Base-by-base conservation (phyloP, 2,113 vertebrate genomes). In the Phycodurus eques region DNA sequence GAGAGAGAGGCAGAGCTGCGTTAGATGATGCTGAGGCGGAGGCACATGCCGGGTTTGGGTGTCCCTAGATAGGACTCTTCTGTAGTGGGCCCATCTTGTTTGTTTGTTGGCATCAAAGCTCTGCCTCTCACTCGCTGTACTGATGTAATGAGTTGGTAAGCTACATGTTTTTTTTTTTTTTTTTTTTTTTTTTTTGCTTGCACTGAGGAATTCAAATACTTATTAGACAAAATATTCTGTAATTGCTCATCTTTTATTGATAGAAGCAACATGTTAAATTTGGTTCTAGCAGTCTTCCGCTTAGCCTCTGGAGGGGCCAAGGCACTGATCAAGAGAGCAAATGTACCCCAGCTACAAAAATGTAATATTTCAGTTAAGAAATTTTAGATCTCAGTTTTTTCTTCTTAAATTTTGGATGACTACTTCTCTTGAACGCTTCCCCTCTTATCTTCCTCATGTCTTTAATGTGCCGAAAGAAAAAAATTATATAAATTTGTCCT, bases 221-320 rank as follows among this genome's bases (percentile, higher is more conserved):
- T 92, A 92, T 92, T 90, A 91, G 84, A 92, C 89, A 92, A 92
- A 91, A 91, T 92, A 92, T 90, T 87, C 88, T 74, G 82, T 92
- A 91, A 92, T 92, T 91, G 90, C 89, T 92, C 87, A 92, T 92
- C 83, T 92, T 90, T 92, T 90, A 92, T 92, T 92, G 90, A 92
- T 92, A 78, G 79, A 82, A 75, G 84, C 80, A 90, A 90, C 90
- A 82, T 90, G 87, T 88, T 92, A 84, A 86, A 89, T 90, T 89
- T 90, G 83, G 69, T 80, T 91, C 85, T 46, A 70, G 80, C 84
- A 86, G 81, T 78, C 79, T 86, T 76, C 76, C 83, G 65, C 81
- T 31, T 79, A 80, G 83, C 85, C 90, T 88, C 90, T 83, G 42
- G 88, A 90, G 89, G 72, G 89, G 87, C 79, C 79, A 74, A 82